These are phyloP conservation scores for Barnardius zonarius DNA, from an alignment of 2,113 vertebrate species.

Conservation along the genomic window DNA sequence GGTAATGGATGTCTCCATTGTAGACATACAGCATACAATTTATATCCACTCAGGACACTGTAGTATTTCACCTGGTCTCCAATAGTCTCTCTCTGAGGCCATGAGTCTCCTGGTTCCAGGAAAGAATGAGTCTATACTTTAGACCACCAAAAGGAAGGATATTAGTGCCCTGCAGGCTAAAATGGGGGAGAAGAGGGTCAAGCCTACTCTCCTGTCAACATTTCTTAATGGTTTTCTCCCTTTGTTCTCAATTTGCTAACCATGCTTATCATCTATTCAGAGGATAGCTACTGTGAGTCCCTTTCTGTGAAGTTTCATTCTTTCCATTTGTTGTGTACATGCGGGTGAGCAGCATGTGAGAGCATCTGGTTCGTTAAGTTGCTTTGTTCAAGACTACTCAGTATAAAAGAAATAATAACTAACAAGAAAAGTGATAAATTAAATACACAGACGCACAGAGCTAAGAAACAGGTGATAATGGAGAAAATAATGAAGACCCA, in stretches of 20 bases:
- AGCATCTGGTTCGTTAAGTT: not conserved
- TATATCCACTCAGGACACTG: not conserved
- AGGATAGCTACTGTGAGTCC: not conserved
- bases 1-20: not conserved
- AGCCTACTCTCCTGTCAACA: rapidly evolving
- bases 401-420: not conserved
- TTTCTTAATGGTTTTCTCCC: not conserved
- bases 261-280: not conserved
- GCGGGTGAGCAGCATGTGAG: not conserved
- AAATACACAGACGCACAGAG: not conserved
- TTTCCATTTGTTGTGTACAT: not conserved
- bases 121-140: not conserved
- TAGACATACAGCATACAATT: not conserved
- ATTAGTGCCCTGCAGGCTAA: not conserved
- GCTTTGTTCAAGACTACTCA: not conserved
- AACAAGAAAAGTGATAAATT: not conserved
- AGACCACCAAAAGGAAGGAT: rapidly evolving
- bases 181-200: not conserved
- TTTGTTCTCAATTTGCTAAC: not conserved
- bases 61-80: not conserved
- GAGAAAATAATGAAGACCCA: not conserved
- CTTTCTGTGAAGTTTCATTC: not conserved
- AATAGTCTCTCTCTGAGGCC: not conserved
- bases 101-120: not conserved
- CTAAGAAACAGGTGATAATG: not conserved